Conservation (phyloP, 1,140 invertebrate species). For the Macrocentrus cingulum region DNA sequence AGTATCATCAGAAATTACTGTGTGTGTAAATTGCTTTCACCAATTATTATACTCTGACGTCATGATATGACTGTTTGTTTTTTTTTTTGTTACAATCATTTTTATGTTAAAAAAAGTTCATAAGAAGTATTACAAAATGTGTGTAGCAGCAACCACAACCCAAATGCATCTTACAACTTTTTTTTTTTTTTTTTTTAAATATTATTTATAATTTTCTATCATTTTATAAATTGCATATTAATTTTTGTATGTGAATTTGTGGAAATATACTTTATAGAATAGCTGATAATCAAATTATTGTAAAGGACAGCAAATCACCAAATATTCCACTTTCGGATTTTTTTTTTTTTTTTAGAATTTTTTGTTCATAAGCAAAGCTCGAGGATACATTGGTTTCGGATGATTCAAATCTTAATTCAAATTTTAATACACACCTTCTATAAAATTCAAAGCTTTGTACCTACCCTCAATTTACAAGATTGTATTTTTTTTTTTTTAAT, state of each 20-base stretch:
- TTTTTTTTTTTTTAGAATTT: slow-evolving; percentile 1
- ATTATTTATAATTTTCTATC: slow-evolving; percentile 26
- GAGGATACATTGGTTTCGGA: no score
- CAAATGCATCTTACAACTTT: slow-evolving; percentile 11
- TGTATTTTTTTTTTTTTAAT: no score
- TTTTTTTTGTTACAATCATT: neutral
- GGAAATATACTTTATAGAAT: neutral
- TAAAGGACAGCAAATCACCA: no score
- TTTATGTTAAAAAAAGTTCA: slow-evolving; percentile 10
- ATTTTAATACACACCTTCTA: no score
- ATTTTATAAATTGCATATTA: slow-evolving; percentile 21
- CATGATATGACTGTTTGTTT: no score
- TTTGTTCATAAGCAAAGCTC: no score
- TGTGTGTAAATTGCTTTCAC: no score
- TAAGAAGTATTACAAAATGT: slow-evolving; percentile 2
- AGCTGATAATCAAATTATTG: slow-evolving; percentile 18
- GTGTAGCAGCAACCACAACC: slow-evolving; percentile 12
- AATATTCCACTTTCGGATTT: neutral
- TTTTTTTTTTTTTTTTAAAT: slow-evolving; percentile 14
- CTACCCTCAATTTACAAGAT: no score
- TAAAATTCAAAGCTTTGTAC: no score
- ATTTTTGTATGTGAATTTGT: slow-evolving; percentile 16
- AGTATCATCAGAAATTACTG: no score
- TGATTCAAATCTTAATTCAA: no score
- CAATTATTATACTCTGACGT: no score